Evolutionary conservation across 2,797 vertebrate genomes (phyloP), one percentile per base, ranked within the genome.

Genomic region (Garrulus glandarius): DNA sequence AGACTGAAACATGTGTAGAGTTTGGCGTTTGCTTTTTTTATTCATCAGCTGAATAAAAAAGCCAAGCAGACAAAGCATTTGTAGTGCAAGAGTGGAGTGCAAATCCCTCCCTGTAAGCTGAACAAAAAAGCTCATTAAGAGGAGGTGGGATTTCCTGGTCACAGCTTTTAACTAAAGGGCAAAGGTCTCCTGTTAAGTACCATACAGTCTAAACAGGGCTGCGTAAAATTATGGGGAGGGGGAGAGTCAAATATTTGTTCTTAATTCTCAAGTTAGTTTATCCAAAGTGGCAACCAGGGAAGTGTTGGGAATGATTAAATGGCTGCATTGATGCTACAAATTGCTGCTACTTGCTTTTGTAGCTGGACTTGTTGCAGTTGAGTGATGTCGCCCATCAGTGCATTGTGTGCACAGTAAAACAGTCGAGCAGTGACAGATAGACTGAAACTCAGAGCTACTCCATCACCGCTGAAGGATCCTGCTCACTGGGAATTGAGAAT

Each of bases 401-500:
- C 98, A 98, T 98, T 98, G 98, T 98, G 98, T 97, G 98, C 98
- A 98, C 97, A 98, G 98, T 98, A 98, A 98, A 98, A 98, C 98
- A 98, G 97, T 98, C 97, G 96, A 98, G 97, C 95, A 60, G 97
- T 97, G 98, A 98, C 98, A 98, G 98, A 98, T 97, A 98, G 98
- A 98, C 97, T 97, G 97, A 98, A 97, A 97, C 84, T 96, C 97
- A 21, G 92, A 96, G 93, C 97, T 96, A 97, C 97, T 98, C 98
- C 94, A 98, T 98, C 98, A 98, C 97, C 19, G 50, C 88, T 85
- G 96, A 89, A 87, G 84, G 94, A 97, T 97, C 96, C 94, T 78
- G 95, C 95, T 97, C 87, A 49, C 75, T 70, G 93, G 93, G 96
- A 95, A 85, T 92, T 91, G 82, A 60, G 96, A 97, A 95, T 59